Percentiles rank a stretch among this genome's conserved stretches.
Conservation (phyloP, 1,140 invertebrate species). For the Drosophila repletoides region DNA sequence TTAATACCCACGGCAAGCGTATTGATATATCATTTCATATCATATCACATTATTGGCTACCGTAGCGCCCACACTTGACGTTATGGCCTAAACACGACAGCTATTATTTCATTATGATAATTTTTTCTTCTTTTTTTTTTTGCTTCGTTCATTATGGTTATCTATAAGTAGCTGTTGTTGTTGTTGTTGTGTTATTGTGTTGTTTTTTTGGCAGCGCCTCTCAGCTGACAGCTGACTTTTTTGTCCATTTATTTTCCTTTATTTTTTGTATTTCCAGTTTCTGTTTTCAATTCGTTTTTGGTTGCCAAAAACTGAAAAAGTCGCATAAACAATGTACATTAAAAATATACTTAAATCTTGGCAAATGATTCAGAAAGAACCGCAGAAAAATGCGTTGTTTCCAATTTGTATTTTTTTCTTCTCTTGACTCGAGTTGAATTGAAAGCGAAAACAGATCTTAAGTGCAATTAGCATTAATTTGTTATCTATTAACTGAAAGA, state of each 20-base stretch:
- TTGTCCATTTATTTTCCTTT: slow-evolving; percentile 6
- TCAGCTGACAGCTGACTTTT: slow-evolving; percentile 58
- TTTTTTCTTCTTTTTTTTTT: slow-evolving; percentile 2
- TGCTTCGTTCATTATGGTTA: slow-evolving; percentile 5
- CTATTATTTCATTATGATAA: slow-evolving; percentile 63
- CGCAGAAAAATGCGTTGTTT: slow-evolving; percentile 8
- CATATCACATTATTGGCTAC: neutral
- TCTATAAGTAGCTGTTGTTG: slow-evolving; percentile 13
- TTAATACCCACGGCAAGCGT: neutral
- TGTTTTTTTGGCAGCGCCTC: slow-evolving; percentile 29
- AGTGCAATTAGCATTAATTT: slow-evolving; percentile 68
- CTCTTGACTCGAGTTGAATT: neutral
- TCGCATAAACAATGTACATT: slow-evolving; percentile 5
- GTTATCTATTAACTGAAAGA: slow-evolving; percentile 43
- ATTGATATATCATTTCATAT: no score
- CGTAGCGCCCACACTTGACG: slow-evolving; percentile 55
- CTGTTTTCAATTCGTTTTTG: slow-evolving; percentile 11
- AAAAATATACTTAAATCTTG: slow-evolving; percentile 5
- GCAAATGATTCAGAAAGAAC: slow-evolving; percentile 29
- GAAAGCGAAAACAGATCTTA: slow-evolving; percentile 26
- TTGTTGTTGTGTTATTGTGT: slow-evolving; percentile 4
- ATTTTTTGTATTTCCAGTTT: slow-evolving; percentile 41
- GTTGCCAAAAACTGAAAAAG: slow-evolving; percentile 17
- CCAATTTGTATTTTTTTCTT: slow-evolving; percentile 13
- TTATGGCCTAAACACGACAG: slow-evolving; percentile 28